Evolutionary conservation across 2,888 invertebrate species (phyloP), one percentile per base, ranked within the genome.

Genomic region (Rotaria macrura): DNA sequence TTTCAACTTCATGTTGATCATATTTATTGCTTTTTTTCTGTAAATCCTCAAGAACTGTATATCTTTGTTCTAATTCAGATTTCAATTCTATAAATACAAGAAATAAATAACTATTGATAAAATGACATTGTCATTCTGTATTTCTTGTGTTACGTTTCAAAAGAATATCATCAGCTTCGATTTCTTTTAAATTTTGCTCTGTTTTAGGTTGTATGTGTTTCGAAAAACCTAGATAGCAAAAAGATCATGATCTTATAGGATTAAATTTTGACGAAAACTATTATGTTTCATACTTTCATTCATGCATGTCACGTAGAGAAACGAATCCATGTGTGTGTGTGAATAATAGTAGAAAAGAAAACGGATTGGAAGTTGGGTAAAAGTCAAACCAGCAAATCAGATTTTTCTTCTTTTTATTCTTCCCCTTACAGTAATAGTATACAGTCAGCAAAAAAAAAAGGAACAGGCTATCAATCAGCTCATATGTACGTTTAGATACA

Each of bases 381-480:
- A 65, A 34, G 29, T 34, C 65, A 65, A 65, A 65, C 65, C 34
- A 65, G 25, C 65, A 17, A 65, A 65, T 65, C 29, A 65, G 34
- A 65, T 34, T 34, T 14, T 14, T 34, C 23, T 10, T 34, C 29
- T 17, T 29, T 65, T 34, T 3, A 10, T 29, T 29, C 34, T 34
- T 34, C 12, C 2, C 5, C 4, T 52, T 52, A n/a, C n/a, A n/a
- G n/a, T n/a, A n/a, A n/a, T n/a, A n/a, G n/a, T n/a, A 6, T 49
- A 49, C 17, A 14, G 17, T 14, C 17, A 57, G 2, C 6, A n/a
- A n/a, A 57, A n/a, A 57, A 57, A n/a, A 57, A 7, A 57, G 29
- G 25, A n/a, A 2, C 55, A 86, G 84, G 86, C 54, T 55, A 84
- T 84, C 86, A 34, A 86, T 86, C 47, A 85, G 86, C n/a, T 84